A percentile compares a stretch with the other conserved stretches of the same genome.
These are phyloP conservation scores for Altica lythri DNA, from an alignment of 2,888 invertebrate genomes.

Conservation along the genomic window DNA sequence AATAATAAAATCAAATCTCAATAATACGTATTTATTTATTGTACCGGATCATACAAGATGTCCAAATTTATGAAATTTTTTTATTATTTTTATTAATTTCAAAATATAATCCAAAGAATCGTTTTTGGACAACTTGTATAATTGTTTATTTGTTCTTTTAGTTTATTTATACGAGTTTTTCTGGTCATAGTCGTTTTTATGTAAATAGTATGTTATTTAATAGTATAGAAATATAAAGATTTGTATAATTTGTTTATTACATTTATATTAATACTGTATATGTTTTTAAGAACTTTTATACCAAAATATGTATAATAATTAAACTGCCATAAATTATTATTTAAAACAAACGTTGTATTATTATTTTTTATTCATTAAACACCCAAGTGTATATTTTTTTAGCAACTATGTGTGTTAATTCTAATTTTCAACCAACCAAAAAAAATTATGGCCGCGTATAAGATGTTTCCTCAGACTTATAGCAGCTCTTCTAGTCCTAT, in stretches of 20 bases:
- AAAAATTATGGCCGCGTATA: too few relatives aligned
- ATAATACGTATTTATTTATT: background rate
- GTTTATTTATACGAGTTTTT: constrained; percentile 55
- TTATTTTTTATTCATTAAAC: background rate
- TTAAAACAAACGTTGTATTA: constrained; percentile 6
- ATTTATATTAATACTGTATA: constrained; percentile 50
- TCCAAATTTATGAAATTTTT: constrained; percentile 9
- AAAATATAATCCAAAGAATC: background rate
- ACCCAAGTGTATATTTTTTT: too few relatives aligned
- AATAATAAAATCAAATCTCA: constrained; percentile 10
- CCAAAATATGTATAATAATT: constrained; percentile 48
- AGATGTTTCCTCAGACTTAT: too few relatives aligned
- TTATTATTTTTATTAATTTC: constrained; percentile 15
- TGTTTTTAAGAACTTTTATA: constrained; percentile 55
- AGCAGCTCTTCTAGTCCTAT: too few relatives aligned
- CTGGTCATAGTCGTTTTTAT: constrained; percentile 54
- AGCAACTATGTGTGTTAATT: too few relatives aligned
- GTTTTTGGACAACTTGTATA: constrained; percentile 17
- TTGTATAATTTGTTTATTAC: constrained; percentile 50
- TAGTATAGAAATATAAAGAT: constrained; percentile 47
- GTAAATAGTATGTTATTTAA: constrained; percentile 56
- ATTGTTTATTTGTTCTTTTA: constrained; percentile 49
- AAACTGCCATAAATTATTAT: constrained; percentile 50
- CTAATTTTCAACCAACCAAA: too few relatives aligned
- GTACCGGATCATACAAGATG: background rate